These are phyloP conservation scores for Mus spicilegus DNA, from an alignment of 2,113 vertebrate genomes.

Conservation along the genomic window DNA sequence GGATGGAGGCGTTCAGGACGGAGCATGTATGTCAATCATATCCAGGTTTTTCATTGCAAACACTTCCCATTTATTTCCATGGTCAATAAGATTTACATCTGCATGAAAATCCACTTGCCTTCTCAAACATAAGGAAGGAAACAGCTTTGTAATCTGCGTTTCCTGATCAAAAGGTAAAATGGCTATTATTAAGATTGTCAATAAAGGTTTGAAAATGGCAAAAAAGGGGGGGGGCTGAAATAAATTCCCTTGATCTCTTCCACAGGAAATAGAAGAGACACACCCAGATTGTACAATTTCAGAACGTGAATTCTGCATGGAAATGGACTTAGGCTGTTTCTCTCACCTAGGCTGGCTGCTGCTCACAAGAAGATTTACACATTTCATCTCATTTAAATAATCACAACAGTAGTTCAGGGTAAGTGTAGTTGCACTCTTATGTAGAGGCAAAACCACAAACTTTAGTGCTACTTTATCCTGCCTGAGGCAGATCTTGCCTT, in stretches of 20 bases:
- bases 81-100: conserved; percentile 20
- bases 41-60: background rate
- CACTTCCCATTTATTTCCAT: conserved; percentile 8
- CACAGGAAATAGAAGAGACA: conserved; percentile 5
- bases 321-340: background rate
- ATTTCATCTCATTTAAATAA: conserved; percentile 12
- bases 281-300: background rate
- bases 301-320: background rate
- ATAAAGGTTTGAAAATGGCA: background rate
- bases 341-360: background rate
- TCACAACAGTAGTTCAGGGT: background rate
- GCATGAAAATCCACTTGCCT: conserved; percentile 41
- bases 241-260: conserved; percentile 15
- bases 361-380: background rate
- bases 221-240: background rate
- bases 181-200: conserved; percentile 12
- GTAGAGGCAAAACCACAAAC: background rate
- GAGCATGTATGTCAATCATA: background rate
- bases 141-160: background rate
- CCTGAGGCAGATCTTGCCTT: background rate
- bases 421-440: background rate
- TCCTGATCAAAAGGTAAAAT: conserved; percentile 23
- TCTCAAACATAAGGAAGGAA: conserved; percentile 35
- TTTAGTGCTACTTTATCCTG: background rate
- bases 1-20: background rate